Evolutionary conservation across 2,888 invertebrate species (phyloP), one percentile per base, ranked within the genome.

Genomic region (Sphaerophoria rueppellii): DNA sequence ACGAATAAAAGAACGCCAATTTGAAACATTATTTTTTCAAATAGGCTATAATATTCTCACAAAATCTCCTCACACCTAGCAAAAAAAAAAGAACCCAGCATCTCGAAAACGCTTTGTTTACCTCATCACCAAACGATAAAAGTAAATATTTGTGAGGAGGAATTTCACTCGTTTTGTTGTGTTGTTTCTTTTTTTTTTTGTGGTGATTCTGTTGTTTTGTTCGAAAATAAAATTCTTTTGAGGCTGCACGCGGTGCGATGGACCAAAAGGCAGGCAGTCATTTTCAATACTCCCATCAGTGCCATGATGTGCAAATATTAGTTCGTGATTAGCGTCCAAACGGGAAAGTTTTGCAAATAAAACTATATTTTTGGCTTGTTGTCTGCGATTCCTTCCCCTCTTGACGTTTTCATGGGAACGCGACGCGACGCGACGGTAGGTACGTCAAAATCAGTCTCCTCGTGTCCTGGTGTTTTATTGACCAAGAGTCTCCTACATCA

Each of bases 111-210:
- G 32, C 65, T 69, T 74, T 77, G 77, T 82, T 77, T 82, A 82
- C 82, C 72, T 61, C 57, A 77, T 76, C 52, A 60, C 60, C 54
- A 46, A 72, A 70, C 74, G 70, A 76, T 71, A 76, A 82, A 82
- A 71, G 43, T 54, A 72, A 72, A 48, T 67, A 55, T 72, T 76
- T 63, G 61, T 70, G 70, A 70, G 61, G 60, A 75, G 73, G 24
- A 24, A 24, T 24, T 24, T 24, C 2, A 24, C 24, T 24, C 24
- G 24, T 24, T 24, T 24, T 24, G 24, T 24, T 24, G 24, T 24
- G 24, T 24, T 24, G 24, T 24, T 69, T 77, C 24, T 67, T 54
- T 40, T 52, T 54, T 54, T 54, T 37, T 40, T 9, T 12, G 34
- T 50, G 4, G 24, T 52, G 9, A 14, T 60, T 60, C 40, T 40